Evolutionary conservation across 2,888 invertebrate genomes (phyloP).

Genomic region (Calameuta idolon): DNA sequence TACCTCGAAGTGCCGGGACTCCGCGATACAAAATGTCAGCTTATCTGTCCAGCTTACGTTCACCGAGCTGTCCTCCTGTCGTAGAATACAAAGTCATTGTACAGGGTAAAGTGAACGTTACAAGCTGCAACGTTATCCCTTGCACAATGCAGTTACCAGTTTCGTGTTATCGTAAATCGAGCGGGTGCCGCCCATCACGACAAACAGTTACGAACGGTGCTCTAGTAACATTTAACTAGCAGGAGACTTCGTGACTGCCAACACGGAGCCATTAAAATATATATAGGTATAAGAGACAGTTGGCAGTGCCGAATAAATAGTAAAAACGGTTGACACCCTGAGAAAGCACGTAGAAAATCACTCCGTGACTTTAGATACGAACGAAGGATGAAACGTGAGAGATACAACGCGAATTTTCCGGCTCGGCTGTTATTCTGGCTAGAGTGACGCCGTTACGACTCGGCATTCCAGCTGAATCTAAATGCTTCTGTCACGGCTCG

Average conservation of each 20-base stretch:
- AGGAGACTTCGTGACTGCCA: background rate
- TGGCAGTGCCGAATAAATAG: constrained; percentile 5
- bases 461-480: constrained; percentile 44
- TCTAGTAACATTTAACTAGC: constrained; percentile 40
- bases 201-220: constrained; percentile 31
- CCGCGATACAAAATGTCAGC: background rate
- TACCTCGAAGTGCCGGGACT: background rate
- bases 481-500: constrained; percentile 53
- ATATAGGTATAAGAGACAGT: constrained; percentile 6
- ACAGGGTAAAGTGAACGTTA: constrained; percentile 5
- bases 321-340: background rate
- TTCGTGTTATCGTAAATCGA: constrained; percentile 36
- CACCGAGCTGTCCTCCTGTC: background rate
- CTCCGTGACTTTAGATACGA: constrained; percentile 14
- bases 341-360: background rate
- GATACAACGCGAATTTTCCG: background rate
- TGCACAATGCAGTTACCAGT: constrained; percentile 32
- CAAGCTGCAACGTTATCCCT: constrained; percentile 11
- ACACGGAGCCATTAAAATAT: constrained; percentile 4
- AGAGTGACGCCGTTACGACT: background rate
- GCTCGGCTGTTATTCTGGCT: background rate
- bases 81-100: background rate
- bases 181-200: constrained; percentile 41
- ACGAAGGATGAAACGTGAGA: background rate
- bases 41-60: background rate